Base-by-base conservation (phyloP, 2,888 invertebrate species). In the Pollenia amentaria region DNA sequence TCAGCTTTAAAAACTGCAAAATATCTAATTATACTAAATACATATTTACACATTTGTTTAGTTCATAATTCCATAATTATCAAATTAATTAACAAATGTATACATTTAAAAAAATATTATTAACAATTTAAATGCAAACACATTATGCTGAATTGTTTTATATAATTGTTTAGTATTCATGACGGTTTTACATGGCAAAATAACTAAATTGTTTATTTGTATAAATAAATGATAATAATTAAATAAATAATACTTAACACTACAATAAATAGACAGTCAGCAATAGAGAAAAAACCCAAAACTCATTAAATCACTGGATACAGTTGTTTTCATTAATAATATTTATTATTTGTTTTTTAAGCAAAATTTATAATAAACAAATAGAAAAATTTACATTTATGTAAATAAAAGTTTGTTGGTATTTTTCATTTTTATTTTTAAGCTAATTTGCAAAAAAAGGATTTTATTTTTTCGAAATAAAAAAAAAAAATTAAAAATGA, bases 361-460 rank as follows among this genome's bases (percentile, higher is more conserved):
- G 48, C 18, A n/a, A 18, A 60, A 69, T 69, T 69, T 78, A 78
- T 29, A 60, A 7, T 69, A 69, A 60, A 21, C 60, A 69, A 78
- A 69, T 60, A 46, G 2, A 12, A 7, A 29, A 10, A 12, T 29
- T 29, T 53, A 55, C 46, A 29, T 16, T 12, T 6, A 21, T 53
- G 16, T 64, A 44, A 67, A 29, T 48, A 44, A 3, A 57, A 72
- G 57, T 60, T 70, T 42, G 42, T 40, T 29, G 6, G 29, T 46
- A 29, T 11, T 46, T 40, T 21, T 46, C 18, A 72, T 40, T 18
- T 55, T 53, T 0, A n/a, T 65, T n/a, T 46, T n/a, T 3, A 10
- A 51, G 51, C n/a, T 67, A 10, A 2, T 7, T 64, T 40, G 60
- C 40, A 38, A 44, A 46, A 14, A 69, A 29, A 29, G 29, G 29